A percentile compares a stretch with the other conserved stretches of the same genome.
These are phyloP conservation scores for Littorina saxatilis DNA, from an alignment of 1,140 invertebrate species.

Conservation along the genomic window DNA sequence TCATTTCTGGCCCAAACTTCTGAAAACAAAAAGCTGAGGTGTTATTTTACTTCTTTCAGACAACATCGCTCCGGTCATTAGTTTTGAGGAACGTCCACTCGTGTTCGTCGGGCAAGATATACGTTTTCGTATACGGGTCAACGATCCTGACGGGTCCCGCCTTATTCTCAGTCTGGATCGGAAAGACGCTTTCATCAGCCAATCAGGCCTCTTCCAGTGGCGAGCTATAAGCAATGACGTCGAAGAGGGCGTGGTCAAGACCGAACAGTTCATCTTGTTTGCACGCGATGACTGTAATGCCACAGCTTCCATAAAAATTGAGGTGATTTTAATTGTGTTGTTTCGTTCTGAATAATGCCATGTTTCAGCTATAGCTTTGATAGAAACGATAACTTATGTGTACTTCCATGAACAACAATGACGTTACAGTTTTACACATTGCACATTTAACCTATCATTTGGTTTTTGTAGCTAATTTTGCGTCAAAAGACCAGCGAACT, in stretches of 20 bases:
- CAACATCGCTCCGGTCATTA: slow-evolving; percentile 37
- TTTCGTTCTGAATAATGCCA: neutral
- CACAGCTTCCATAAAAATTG: neutral
- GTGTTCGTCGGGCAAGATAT: slow-evolving; percentile 38
- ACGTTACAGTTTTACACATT: too few relatives aligned
- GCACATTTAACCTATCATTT: too few relatives aligned
- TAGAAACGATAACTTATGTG: too few relatives aligned
- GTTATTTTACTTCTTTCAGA: too few relatives aligned
- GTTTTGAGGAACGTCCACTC: slow-evolving; percentile 18
- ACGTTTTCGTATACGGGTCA: slow-evolving; percentile 23
- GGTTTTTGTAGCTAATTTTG: too few relatives aligned
- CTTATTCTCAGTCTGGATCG: slow-evolving; percentile 29
- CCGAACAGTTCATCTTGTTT: slow-evolving; percentile 24
- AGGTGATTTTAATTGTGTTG: slow-evolving; percentile 21
- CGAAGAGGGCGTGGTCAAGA: neutral
- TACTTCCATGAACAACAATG: too few relatives aligned
- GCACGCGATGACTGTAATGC: slow-evolving; percentile 38
- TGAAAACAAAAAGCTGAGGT: too few relatives aligned
- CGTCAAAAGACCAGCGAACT: too few relatives aligned
- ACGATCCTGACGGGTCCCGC: slow-evolving; percentile 38
- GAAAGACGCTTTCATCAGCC: slow-evolving; percentile 39
- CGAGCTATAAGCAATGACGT: slow-evolving; percentile 23
- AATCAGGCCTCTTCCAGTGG: slow-evolving; percentile 35
- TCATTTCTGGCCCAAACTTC: too few relatives aligned
- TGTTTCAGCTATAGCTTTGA: neutral